phyloP scores from a whole-genome alignment of 2,113 vertebrate genomes.

The Shinisaurus crocodilurus region DNA sequence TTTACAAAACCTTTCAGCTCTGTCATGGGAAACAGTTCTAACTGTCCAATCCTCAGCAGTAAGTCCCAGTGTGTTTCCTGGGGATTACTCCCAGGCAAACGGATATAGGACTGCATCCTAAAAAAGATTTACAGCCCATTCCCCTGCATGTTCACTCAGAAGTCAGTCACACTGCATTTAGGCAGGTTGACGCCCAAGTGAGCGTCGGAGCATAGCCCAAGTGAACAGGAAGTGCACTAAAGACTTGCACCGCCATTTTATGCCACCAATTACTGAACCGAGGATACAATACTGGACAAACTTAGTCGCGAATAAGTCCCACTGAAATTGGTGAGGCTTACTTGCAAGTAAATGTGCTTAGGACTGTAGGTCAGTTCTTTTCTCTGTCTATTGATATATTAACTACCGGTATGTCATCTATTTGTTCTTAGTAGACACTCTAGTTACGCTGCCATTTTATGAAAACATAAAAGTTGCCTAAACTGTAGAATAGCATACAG shows the following conservation, averaged over 20 bases:
- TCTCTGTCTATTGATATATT: background rate
- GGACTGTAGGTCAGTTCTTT: background rate
- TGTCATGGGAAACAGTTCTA: background rate
- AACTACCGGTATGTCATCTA: background rate
- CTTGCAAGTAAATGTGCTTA: background rate
- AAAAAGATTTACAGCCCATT: too few species aligned
- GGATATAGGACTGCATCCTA: background rate
- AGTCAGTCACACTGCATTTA: background rate
- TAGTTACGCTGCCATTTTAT: too few species aligned
- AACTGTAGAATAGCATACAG: too few species aligned
- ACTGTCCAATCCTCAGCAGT: background rate
- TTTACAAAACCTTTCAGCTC: background rate
- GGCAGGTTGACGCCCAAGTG: background rate
- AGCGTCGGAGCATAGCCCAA: too few species aligned
- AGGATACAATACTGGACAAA: too few species aligned
- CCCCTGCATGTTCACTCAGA: background rate
- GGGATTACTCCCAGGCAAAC: background rate
- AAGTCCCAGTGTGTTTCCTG: background rate
- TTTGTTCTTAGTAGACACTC: too few species aligned
- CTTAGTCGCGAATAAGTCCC: background rate
- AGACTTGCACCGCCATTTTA: background rate
- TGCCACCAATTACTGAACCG: background rate
- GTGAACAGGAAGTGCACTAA: background rate
- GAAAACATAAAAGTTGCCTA: too few species aligned
- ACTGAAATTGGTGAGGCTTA: background rate